Conservation (phyloP, 2,113 vertebrate genomes). For the Nanorana parkeri region DNA sequence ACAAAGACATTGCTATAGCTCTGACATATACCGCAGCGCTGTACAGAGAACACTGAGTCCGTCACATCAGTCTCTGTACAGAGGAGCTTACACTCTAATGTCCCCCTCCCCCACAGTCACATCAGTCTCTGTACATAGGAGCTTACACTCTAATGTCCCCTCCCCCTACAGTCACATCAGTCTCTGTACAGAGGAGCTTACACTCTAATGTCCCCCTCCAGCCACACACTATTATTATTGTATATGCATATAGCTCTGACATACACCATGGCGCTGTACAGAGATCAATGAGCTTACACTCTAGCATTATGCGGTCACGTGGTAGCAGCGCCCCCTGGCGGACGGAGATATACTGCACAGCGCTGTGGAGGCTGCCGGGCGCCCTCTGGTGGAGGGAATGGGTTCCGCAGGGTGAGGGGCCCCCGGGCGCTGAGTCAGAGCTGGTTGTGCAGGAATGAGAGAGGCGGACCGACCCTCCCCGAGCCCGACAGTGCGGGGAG, state of each 20-base stretch:
- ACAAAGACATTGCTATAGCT: background rate
- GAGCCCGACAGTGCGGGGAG: too few relatives aligned
- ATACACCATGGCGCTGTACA: background rate
- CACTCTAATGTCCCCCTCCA: too few relatives aligned
- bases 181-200: too few relatives aligned
- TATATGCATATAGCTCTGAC: background rate
- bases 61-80: too few relatives aligned
- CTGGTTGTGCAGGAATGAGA: conserved; percentile 5
- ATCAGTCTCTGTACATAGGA: too few relatives aligned
- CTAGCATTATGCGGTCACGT: background rate
- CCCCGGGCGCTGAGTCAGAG: background rate
- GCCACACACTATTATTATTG: too few relatives aligned
- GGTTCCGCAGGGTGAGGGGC: background rate
- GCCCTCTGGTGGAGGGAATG: background rate
- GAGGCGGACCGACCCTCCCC: background rate
- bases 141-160: too few relatives aligned
- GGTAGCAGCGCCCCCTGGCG: background rate
- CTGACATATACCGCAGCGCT: background rate
- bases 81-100: too few relatives aligned
- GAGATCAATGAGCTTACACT: background rate
- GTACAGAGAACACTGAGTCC: too few relatives aligned
- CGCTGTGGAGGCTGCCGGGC: background rate
- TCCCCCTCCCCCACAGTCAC: too few relatives aligned
- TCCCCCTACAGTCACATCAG: too few relatives aligned
- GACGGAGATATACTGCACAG: background rate